Evolutionary conservation across 2,888 invertebrate genomes (phyloP).

Genomic region (Meiosimyza decipiens): DNA sequence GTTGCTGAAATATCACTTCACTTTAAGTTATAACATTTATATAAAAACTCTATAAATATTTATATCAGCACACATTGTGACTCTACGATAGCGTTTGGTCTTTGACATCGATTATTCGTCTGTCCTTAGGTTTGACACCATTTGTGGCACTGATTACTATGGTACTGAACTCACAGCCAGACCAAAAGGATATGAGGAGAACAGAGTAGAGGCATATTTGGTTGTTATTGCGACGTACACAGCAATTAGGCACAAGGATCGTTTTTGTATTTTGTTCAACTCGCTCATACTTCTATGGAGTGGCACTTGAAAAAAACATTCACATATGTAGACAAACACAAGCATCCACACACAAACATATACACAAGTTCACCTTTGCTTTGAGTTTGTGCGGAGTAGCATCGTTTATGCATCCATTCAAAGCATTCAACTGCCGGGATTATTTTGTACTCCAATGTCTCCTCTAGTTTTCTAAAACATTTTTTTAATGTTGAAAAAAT

Average conservation of each 20-base stretch:
- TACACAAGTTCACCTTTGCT: neutral
- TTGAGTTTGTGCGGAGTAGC: too few species aligned
- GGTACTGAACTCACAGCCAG: neutral
- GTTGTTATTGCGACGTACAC: conserved; percentile 28
- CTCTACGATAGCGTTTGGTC: neutral
- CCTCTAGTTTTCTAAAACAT: neutral
- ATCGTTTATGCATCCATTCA: conserved; percentile 13
- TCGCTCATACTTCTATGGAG: conserved; percentile 1
- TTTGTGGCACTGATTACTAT: neutral
- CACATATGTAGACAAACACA: neutral
- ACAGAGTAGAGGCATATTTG: too few species aligned
- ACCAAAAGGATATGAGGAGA: too few species aligned
- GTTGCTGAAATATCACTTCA: too few species aligned
- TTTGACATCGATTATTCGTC: conserved; percentile 7
- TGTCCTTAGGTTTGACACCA: neutral
- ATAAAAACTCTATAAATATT: too few species aligned
- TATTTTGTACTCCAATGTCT: conserved; percentile 23
- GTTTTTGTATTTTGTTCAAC: conserved; percentile 29
- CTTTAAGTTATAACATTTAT: too few species aligned
- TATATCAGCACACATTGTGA: too few species aligned
- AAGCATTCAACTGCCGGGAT: conserved; percentile 28
- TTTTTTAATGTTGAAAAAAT: too few species aligned
- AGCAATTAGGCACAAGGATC: conserved; percentile 35
- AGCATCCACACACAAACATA: neutral
- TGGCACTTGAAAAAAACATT: conserved; percentile 17